Evolutionary conservation across 2,888 invertebrate genomes (phyloP), one percentile per base, ranked within the genome.

Genomic region (Ormyrus thymus): DNA sequence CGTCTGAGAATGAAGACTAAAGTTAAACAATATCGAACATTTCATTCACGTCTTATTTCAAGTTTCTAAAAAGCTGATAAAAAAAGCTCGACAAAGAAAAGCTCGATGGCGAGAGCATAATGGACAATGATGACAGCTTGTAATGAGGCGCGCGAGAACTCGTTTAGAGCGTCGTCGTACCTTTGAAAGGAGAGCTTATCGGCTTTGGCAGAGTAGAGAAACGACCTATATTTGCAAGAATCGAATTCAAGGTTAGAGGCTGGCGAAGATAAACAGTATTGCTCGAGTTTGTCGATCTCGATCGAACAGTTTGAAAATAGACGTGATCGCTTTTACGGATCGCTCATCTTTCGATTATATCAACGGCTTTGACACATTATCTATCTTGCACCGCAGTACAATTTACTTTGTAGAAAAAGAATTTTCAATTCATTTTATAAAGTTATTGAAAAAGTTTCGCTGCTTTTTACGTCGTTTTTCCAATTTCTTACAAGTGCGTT

Each of bases 171-270:
- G 55, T 84, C 83, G 65, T 86, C 88, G 85, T 89, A 88, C 87
- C 88, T 88, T 69, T 77, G 50, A 88, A 87, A 83, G 86, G 87
- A 84, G 86, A 86, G 85, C 84, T 86, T 85, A 86, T 89, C 84
- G 86, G 84, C 86, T 86, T 87, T 86, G 88, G 87, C 86, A 86
- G 86, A 82, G 85, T 84, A 83, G 88, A 85, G 83, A 82, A 84
- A 80, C 80, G 86, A 89, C 88, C 89, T 80, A 80, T 78, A 71
- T 81, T 75, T 75, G 65, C 62, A 70, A 78, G 77, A 81, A 81
- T 81, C 62, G 73, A 81, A 78, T 75, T 77, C 75, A 79, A 79
- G 75, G 79, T 78, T 79, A 77, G 55, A 80, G 56, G 15, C 29
- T 46, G 51, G n/a, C 43, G 58, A 73, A 70, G 65, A 73, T 76